Evolutionary conservation across 2,797 vertebrate genomes (phyloP).

Genomic region (Crenuchus spilurus): DNA sequence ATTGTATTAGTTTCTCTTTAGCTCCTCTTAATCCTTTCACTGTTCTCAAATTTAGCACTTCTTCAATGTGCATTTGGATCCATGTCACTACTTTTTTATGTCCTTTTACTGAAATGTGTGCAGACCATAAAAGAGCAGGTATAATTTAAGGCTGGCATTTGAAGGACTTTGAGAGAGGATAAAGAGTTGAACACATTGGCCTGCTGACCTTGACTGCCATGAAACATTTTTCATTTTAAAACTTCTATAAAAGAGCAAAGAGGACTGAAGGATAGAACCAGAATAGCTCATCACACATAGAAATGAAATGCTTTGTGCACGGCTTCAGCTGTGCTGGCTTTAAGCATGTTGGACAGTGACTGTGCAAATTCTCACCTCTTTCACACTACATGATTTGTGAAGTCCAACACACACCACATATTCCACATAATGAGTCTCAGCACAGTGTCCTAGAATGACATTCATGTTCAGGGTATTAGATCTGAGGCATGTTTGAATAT

Average conservation of each 20-base stretch:
- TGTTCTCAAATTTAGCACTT: too few relatives aligned
- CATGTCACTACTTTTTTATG: too few relatives aligned
- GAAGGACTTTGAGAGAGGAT: too few relatives aligned
- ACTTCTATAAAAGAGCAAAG: neutral
- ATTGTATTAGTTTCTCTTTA: too few relatives aligned
- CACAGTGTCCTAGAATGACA: neutral
- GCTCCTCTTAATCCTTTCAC: too few relatives aligned
- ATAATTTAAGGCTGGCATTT: too few relatives aligned
- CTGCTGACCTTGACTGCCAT: neutral
- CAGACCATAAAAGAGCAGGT: too few relatives aligned
- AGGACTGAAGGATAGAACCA: neutral
- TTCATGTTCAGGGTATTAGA: neutral
- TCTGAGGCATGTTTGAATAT: neutral
- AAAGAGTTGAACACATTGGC: neutral
- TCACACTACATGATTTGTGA: neutral
- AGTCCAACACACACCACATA: neutral
- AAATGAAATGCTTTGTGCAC: too few relatives aligned
- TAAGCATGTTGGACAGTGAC: constrained; percentile 1
- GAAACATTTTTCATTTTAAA: neutral
- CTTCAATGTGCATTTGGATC: too few relatives aligned
- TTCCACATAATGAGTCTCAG: neutral
- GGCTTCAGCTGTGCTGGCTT: neutral
- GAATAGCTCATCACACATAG: neutral
- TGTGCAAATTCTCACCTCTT: neutral
- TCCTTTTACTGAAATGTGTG: too few relatives aligned